A percentile compares a stretch with the other conserved stretches of the same genome.
phyloP scores from a whole-genome alignment of 1,140 invertebrate genomes.

The Hyles vespertilio region DNA sequence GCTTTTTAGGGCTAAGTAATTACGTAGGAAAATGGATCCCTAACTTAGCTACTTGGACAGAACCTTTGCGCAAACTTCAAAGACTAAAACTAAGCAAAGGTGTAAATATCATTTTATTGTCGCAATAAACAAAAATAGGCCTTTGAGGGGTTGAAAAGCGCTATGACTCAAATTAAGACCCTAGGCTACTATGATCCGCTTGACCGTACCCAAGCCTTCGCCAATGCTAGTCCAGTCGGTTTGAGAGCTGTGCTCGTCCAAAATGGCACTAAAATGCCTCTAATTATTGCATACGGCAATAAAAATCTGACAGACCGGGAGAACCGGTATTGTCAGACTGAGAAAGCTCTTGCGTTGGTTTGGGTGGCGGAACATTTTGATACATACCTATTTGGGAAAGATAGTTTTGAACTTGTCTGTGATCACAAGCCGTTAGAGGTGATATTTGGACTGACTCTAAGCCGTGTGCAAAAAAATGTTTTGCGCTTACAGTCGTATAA shows the following conservation, averaged over 20 bases:
- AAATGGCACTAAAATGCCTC: constrained; percentile 4
- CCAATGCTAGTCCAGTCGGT: constrained; percentile 58
- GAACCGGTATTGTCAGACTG: constrained; percentile 25
- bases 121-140: constrained; percentile 7
- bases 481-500: constrained; percentile 23
- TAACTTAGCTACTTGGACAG: constrained; percentile 28
- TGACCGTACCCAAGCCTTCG: constrained; percentile 39
- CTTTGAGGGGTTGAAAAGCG: constrained; percentile 1
- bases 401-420: constrained; percentile 17
- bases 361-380: constrained; percentile 26
- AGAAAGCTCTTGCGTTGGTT: constrained; percentile 27
- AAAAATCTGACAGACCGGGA: constrained; percentile 17
- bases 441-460: constrained; percentile 25
- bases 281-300: constrained; percentile 24
- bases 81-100: constrained; percentile 19
- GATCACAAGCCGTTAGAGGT: constrained; percentile 30
- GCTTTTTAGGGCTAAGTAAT: constrained; percentile 47
- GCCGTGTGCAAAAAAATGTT: constrained; percentile 28
- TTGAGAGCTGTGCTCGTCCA: constrained; percentile 47
- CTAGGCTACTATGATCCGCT: constrained; percentile 25
- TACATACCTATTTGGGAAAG: constrained; percentile 22
- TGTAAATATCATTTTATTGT: constrained; percentile 13
- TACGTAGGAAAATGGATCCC: constrained; percentile 46
- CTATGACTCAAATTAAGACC: constrained; percentile 12
- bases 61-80: constrained; percentile 33